These are phyloP conservation scores for Maccullochella peelii DNA, from an alignment of 2,113 vertebrate species.

Conservation along the genomic window DNA sequence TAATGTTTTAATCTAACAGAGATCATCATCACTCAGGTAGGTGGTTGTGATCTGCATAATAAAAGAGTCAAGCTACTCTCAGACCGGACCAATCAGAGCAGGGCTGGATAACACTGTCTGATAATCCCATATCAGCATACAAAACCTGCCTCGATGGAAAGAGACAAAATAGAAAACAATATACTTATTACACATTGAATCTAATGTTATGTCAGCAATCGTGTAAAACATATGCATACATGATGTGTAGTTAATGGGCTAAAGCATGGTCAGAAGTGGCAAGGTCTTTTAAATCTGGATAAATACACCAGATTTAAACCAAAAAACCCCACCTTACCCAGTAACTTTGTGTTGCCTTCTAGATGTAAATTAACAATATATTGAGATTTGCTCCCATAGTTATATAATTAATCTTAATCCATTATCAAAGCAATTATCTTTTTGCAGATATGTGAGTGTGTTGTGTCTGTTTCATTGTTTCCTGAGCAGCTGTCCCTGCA, in stretches of 20 bases:
- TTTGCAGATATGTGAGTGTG: constrained; percentile 38
- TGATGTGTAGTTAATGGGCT: not conserved
- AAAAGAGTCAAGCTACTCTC: not conserved
- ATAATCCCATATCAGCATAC: too few relatives aligned
- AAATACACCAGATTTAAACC: too few relatives aligned
- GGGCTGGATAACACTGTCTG: not conserved
- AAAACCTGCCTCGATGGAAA: not conserved
- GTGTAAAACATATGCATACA: not conserved
- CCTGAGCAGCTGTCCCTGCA: constrained; percentile 32
- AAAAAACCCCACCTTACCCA: not conserved
- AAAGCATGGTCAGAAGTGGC: not conserved
- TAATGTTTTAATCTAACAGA: not conserved
- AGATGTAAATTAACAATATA: not conserved
- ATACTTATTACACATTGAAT: not conserved
- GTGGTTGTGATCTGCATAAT: not conserved
- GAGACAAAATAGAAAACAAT: not conserved
- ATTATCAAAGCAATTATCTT: constrained; percentile 56
- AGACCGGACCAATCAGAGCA: not conserved
- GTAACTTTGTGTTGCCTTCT: not conserved
- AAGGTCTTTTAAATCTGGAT: too few relatives aligned
- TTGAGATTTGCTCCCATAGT: not conserved
- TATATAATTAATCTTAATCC: constrained; percentile 50
- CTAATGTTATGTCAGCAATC: not conserved
- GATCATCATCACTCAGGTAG: not conserved
- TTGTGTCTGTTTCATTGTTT: constrained; percentile 30